phyloP scores from a whole-genome alignment of 2,888 invertebrate species.

The Mythimna albipuncta region DNA sequence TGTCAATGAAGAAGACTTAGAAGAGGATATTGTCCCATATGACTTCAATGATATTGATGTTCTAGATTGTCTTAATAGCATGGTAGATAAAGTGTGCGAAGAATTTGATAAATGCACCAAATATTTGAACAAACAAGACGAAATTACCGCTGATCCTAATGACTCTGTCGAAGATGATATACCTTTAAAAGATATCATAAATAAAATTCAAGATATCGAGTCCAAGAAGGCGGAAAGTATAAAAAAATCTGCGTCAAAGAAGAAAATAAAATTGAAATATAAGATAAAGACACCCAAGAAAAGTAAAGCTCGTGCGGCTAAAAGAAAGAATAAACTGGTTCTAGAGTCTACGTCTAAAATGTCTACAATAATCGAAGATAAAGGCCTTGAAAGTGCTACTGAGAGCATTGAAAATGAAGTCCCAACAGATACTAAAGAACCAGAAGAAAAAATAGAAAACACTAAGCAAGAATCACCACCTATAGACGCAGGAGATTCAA shows the following conservation, averaged over 20 bases:
- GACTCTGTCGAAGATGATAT: conserved; percentile 48
- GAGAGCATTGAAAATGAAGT: conserved; percentile 35
- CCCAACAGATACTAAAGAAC: not conserved
- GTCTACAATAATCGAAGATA: conserved; percentile 73
- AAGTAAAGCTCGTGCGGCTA: conserved; percentile 48
- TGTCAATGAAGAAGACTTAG: conserved; percentile 57
- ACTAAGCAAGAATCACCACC: conserved; percentile 12
- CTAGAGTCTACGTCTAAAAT: conserved; percentile 63
- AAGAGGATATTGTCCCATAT: conserved; percentile 53
- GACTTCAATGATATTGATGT: conserved; percentile 72
- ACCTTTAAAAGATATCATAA: conserved; percentile 51
- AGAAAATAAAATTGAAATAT: conserved; percentile 67
- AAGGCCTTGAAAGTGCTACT: conserved; percentile 51
- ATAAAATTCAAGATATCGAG: conserved; percentile 42
- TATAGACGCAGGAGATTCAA: conserved; percentile 19
- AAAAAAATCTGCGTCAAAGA: conserved; percentile 45
- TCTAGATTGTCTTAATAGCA: conserved; percentile 77
- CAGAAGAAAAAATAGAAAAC: conserved; percentile 16
- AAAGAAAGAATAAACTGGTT: conserved; percentile 61
- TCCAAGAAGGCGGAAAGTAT: conserved; percentile 43
- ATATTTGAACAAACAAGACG: conserved; percentile 63
- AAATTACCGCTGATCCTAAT: conserved; percentile 23
- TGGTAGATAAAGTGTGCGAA: conserved; percentile 79
- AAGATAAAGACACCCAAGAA: conserved; percentile 59
- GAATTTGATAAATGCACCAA: conserved; percentile 75